Conservation (phyloP, 2,113 vertebrate genomes). For the Cygnus atratus region DNA sequence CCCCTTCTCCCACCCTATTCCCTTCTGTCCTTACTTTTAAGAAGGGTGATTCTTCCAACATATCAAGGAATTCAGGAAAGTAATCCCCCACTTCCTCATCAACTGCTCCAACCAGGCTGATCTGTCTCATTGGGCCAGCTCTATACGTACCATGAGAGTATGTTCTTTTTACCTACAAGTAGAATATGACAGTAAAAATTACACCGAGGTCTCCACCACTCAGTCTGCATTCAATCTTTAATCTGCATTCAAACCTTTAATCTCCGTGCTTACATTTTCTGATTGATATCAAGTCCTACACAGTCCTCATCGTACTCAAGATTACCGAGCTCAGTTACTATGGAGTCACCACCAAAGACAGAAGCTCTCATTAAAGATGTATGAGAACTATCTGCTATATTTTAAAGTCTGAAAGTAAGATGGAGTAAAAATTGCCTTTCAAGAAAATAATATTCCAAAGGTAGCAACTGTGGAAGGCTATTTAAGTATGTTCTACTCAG, state of each 20-base stretch:
- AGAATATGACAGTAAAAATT: slow-evolving; percentile 35
- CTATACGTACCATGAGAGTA: slow-evolving; percentile 97
- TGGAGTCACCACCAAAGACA: neutral
- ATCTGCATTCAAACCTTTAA: neutral
- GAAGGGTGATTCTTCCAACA: slow-evolving; percentile 96
- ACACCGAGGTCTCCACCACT: neutral
- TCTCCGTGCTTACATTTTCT: neutral
- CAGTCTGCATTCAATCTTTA: neutral
- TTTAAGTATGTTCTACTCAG: neutral
- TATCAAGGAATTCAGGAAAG: slow-evolving; percentile 95
- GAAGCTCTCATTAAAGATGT: neutral
- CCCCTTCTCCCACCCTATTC: slow-evolving; percentile 30
- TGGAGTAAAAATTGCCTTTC: neutral
- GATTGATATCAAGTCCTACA: neutral
- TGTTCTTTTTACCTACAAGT: slow-evolving; percentile 91
- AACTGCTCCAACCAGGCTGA: slow-evolving; percentile 97
- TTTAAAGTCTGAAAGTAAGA: neutral
- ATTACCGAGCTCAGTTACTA: neutral
- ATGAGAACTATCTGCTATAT: neutral
- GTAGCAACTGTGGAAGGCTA: neutral
- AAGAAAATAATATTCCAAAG: neutral
- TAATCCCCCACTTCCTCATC: slow-evolving; percentile 98
- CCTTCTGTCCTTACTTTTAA: slow-evolving; percentile 87
- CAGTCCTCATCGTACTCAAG: neutral
- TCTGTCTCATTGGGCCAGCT: slow-evolving; percentile 96